Evolutionary conservation across 2,113 vertebrate genomes (phyloP).

Genomic region (Pelobates fuscus): DNA sequence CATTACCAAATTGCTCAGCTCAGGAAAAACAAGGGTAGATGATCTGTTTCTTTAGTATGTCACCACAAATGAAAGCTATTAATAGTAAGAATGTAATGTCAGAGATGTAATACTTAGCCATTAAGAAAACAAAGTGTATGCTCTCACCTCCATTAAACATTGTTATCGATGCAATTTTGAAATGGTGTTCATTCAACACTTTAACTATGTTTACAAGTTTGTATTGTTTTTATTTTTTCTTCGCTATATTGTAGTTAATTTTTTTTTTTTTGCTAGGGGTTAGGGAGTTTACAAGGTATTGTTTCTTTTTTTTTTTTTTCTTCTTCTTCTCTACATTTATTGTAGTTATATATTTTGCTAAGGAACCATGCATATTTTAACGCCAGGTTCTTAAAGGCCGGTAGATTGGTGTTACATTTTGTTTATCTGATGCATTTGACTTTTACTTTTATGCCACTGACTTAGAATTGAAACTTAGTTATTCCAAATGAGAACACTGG

Average conservation of each 20-base stretch:
- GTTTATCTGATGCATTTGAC: too few relatives aligned
- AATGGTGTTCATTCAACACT: background rate
- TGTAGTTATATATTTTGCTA: too few relatives aligned
- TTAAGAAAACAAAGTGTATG: background rate
- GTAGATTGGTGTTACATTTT: too few relatives aligned
- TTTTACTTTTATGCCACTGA: too few relatives aligned
- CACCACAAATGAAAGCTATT: background rate
- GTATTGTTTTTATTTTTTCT: background rate
- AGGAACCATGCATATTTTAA: too few relatives aligned
- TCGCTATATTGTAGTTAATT: background rate
- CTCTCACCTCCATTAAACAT: background rate
- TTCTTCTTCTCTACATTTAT: too few relatives aligned
- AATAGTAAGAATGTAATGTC: background rate
- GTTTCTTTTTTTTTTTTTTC: too few relatives aligned
- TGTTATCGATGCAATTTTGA: background rate
- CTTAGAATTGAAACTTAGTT: too few relatives aligned
- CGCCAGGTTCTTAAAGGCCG: too few relatives aligned
- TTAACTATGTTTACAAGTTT: background rate
- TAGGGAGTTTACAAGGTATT: background rate
- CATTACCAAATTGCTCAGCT: background rate
- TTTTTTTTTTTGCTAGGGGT: too few relatives aligned
- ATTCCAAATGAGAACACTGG: too few relatives aligned
- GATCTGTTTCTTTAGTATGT: background rate
- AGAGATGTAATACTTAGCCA: too few relatives aligned
- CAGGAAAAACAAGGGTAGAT: background rate